Percentiles rank a stretch among this genome's conserved stretches.
These are phyloP conservation scores for Microcebus murinus DNA, from an alignment of 2,113 vertebrate genomes.

Conservation along the genomic window DNA sequence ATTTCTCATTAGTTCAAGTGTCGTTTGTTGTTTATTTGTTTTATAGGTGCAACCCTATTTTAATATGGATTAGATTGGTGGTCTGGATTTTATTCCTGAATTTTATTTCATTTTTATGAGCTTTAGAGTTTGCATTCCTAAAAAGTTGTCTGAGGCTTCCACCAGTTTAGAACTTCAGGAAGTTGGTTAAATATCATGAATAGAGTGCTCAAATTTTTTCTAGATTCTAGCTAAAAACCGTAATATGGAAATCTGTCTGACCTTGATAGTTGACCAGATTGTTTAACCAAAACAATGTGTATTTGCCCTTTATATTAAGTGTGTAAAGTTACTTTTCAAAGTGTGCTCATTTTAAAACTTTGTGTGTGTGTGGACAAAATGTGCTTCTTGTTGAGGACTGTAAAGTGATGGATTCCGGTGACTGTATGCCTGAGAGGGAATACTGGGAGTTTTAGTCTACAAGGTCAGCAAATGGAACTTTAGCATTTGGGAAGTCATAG, in stretches of 20 bases:
- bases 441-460: background rate
- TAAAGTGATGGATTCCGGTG: background rate
- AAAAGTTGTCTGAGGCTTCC: background rate
- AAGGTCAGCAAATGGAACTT: background rate
- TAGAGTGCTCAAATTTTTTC: background rate
- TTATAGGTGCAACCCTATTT: background rate
- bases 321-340: background rate
- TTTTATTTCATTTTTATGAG: background rate
- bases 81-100: background rate
- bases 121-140: background rate
- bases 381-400: background rate
- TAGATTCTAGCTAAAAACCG: background rate
- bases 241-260: background rate
- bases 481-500: background rate
- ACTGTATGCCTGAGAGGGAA: background rate
- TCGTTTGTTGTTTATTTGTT: background rate
- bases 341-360: background rate
- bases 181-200: background rate
- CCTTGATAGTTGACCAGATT: background rate
- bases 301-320: conserved; percentile 7
- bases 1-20: background rate
- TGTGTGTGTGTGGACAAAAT: background rate
- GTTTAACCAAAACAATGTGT: background rate
- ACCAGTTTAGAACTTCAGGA: background rate
- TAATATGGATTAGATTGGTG: background rate